Evolutionary conservation across 2,888 invertebrate species (phyloP), one percentile per base, ranked within the genome.

Genomic region (Vesta saturnalis): DNA sequence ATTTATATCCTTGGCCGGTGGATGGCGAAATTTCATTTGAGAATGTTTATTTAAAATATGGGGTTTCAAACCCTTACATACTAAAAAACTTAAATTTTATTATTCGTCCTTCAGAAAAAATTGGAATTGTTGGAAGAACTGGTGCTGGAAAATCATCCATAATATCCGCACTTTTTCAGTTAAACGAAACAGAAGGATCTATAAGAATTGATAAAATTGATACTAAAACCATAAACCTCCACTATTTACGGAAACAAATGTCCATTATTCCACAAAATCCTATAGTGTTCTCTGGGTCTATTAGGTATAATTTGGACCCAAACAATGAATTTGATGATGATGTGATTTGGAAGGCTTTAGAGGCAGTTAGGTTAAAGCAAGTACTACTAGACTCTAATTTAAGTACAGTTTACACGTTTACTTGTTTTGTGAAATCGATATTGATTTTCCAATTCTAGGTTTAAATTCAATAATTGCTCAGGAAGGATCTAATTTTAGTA

Each of bases 41-140:
- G 0, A 86, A 89, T 68, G 87, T 94, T 55, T 90, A 83, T 70
- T 83, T 96, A 67, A 88, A 89, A 73, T 96, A 96, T 82, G 85
- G 89, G 60, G 88, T 89, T 0, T 86, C 87, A 0, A 91, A 91
- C 46, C 89, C 92, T 0, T 86, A 89, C 1, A 94, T 96, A 4
- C 85, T 96, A 10, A 92, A 89, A 71, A 88, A 91, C 68, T 84
- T 94, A 1, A 88, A 87, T 59, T 87, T 94, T 64, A 82, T 84
- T 3, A 89, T 94, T 61, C 87, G 90, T 77, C 86, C 90, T 16
- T 89, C 89, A 71, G 88, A 89, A 85, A 92, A 91, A 86, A 86
- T 93, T n/a, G 93, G 93, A 5, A 90, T 94, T 5, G 91, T 93
- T 0, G 94, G 94, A 0, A 84, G 94, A 77, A 94, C 94, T 0